Percentiles rank a stretch among this genome's conserved stretches.
phyloP scores from a whole-genome alignment of 2,797 vertebrate species.

The Chiloscyllium punctatum region DNA sequence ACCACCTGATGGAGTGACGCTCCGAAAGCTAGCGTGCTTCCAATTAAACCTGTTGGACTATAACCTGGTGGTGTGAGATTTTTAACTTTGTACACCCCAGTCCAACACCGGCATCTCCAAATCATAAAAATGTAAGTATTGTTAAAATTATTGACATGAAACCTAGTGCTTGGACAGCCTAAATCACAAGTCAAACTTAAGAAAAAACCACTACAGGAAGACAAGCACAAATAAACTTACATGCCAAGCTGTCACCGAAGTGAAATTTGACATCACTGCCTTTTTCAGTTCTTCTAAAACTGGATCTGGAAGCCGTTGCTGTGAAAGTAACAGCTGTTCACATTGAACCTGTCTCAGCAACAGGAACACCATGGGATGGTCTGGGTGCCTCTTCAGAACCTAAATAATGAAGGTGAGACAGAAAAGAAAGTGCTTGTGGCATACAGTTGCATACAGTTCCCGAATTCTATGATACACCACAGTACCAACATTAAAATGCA shows the following conservation, averaged over 20 bases:
- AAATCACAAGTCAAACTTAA: not conserved
- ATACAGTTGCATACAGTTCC: not conserved
- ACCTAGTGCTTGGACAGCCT: not conserved
- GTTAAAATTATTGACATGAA: not conserved
- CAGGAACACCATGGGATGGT: conserved; percentile 71
- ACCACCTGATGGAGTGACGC: too few species aligned
- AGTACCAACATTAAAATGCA: not conserved
- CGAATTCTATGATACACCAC: not conserved
- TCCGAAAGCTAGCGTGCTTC: too few species aligned
- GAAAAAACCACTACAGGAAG: too few species aligned
- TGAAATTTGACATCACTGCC: conserved; percentile 71
- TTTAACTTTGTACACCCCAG: too few species aligned
- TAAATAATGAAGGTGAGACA: conserved; percentile 49
- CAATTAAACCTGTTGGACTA: too few species aligned
- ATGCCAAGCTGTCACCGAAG: conserved; percentile 81
- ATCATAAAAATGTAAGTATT: not conserved
- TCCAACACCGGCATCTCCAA: too few species aligned
- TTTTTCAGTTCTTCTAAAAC: conserved; percentile 77
- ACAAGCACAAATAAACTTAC: conserved; percentile 55
- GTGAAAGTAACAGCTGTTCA: conserved; percentile 67
- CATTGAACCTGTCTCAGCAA: conserved; percentile 84
- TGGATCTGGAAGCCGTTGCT: conserved; percentile 62
- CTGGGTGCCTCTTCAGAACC: conserved; percentile 73
- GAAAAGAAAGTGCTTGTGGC: not conserved
- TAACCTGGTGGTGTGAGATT: too few species aligned